Base-by-base conservation (phyloP, 1,140 invertebrate genomes). In the Cydia strobilella region DNA sequence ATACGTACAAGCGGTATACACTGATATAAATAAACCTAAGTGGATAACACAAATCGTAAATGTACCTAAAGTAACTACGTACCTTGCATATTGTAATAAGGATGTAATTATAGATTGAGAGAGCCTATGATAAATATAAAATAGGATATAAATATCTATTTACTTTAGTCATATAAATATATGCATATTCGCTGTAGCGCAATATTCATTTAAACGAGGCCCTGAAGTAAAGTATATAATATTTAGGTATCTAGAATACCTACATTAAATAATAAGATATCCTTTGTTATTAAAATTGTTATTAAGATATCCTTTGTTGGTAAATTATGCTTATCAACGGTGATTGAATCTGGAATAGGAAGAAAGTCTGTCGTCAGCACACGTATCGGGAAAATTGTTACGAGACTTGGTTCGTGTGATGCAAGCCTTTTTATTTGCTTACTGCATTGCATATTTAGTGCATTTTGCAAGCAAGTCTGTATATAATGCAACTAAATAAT, bases 381-480 rank as follows among this genome's bases (percentile, higher is more conserved):
- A 35, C 63, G 63, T 65, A 65, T 65, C 27, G 10, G 27, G 63
- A 65, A 65, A 31, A 65, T 65, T 35, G 13, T 65, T 65, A 35
- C 27, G 25, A n/a, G 27, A 35, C 63, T 35, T 25, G 12, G 2
- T 63, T 4, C 25, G 23, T 31, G 63, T 65, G 63, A 65, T 65
- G 63, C 63, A 65, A 65, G 63, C 27, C 63, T 65, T 65, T 65
- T 65, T 65, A 65, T 65, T 65, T 65, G 63, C 63, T n/a, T 31
- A 15, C 3, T 27, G 63, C 63, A 65, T 31, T 35, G 63, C 63
- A 65, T n/a, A 65, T 65, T 65, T 65, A 65, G 63, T 65, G 63
- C 63, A 65, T 65, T 31, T 65, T 65, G 63, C 63, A 65, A 65
- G 54, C 63, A 27, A 4, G 27, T 3, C 23, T 15, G 15, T 65